A percentile compares a stretch with the other conserved stretches of the same genome.
phyloP scores from a whole-genome alignment of 2,888 invertebrate species.

The Cyaniris semiargus region DNA sequence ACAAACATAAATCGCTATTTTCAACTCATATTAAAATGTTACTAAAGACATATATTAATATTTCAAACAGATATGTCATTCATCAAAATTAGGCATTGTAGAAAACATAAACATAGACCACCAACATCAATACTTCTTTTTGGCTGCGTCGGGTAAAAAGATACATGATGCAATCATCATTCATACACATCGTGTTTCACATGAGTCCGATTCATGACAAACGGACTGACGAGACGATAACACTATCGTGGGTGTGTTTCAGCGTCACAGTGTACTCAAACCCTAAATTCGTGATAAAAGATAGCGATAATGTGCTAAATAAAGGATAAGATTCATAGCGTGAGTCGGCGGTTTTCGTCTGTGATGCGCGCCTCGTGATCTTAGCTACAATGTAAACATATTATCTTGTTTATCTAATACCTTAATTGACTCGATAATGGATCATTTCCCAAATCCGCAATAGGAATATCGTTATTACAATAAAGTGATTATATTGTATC shows the following conservation, averaged over 20 bases:
- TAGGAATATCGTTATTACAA: not conserved
- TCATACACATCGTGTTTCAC: not conserved
- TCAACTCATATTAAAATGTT: too few species aligned
- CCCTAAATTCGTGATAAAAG: conserved; percentile 15
- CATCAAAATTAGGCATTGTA: not conserved
- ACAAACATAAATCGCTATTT: too few species aligned
- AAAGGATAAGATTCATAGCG: conserved; percentile 4
- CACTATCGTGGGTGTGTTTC: conserved; percentile 20
- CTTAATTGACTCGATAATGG: not conserved
- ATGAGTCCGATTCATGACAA: not conserved
- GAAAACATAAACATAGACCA: too few species aligned
- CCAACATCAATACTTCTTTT: not conserved
- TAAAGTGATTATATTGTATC: too few species aligned
- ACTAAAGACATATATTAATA: too few species aligned
- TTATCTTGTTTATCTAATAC: not conserved
- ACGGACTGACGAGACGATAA: not conserved
- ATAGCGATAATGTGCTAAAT: conserved; percentile 24
- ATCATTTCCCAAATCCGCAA: not conserved
- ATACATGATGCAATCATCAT: not conserved
- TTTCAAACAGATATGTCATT: too few species aligned
- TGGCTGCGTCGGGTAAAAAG: not conserved
- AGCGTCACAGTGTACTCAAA: conserved; percentile 21
- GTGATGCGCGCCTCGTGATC: not conserved
- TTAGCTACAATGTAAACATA: not conserved
- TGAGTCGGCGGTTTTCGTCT: not conserved